phyloP scores from a whole-genome alignment of 2,888 invertebrate species.

The Leucozona laternaria region DNA sequence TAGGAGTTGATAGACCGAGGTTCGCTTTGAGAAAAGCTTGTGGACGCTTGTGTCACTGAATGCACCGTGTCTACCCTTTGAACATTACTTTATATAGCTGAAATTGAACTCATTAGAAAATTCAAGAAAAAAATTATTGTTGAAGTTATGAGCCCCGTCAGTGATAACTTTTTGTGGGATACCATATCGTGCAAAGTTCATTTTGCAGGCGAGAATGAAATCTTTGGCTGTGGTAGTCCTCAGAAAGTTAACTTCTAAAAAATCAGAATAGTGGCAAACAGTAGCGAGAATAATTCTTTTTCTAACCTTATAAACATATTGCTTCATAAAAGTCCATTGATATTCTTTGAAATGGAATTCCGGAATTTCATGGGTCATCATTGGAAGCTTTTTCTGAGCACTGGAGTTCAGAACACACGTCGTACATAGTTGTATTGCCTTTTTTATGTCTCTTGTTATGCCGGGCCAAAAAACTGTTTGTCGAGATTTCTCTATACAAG shows the following conservation, averaged over 20 bases:
- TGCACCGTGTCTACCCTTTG: too few species aligned
- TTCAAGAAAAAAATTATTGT: too few species aligned
- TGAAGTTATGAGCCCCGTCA: too few species aligned
- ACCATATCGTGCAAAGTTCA: slow-evolving; percentile 35
- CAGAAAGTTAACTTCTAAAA: slow-evolving; percentile 36
- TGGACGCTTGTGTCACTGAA: too few species aligned
- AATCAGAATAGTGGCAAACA: slow-evolving; percentile 20
- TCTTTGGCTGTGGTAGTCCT: neutral
- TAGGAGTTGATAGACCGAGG: too few species aligned
- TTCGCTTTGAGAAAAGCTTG: too few species aligned
- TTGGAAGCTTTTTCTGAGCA: slow-evolving; percentile 27
- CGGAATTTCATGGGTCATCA: slow-evolving; percentile 34
- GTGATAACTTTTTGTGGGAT: too few species aligned
- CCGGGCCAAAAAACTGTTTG: slow-evolving; percentile 21
- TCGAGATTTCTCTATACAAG: slow-evolving; percentile 16
- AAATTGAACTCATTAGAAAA: too few species aligned
- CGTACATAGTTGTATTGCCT: neutral
- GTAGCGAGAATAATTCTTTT: slow-evolving; percentile 26
- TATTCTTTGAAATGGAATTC: slow-evolving; percentile 35
- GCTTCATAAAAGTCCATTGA: slow-evolving; percentile 34
- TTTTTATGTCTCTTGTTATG: slow-evolving; percentile 15
- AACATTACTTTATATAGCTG: neutral
- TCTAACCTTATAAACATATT: slow-evolving; percentile 12
- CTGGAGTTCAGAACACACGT: slow-evolving; percentile 6
- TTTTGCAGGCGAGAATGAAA: slow-evolving; percentile 30